Base-by-base conservation (phyloP, 1,140 invertebrate genomes). In the Cotesia chilonis region DNA sequence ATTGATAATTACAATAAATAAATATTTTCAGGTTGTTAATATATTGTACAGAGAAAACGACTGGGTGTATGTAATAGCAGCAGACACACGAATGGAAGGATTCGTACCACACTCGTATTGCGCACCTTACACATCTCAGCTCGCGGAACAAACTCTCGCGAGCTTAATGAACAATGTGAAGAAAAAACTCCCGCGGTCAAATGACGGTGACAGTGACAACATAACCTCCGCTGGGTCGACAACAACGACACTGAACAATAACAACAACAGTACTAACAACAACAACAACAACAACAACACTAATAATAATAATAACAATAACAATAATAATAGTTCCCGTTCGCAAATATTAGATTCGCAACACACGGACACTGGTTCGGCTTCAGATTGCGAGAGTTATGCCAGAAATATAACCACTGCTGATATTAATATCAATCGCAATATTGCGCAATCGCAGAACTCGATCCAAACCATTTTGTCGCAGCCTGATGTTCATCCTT, bases 81-180 rank as follows among this genome's bases (percentile, higher is more conserved):
- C 95, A 61, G 94, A 95, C 72, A 94, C 93, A 37, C 88, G 94
- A 68, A 91, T 94, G 83, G 96, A 98, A 87, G 96, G 96, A 1
- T 98, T 98, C 79, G 96, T 98, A 76, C 96, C 96, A 7, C 94
- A 96, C 81, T 96, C 95, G 0, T 97, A 97, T 83, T 96, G 95
- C 85, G 93, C 94, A 0, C 94, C 95, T 0, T 95, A 93, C 81
- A 92, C 92, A 52, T 93, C 92, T 51, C 92, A 94, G 71, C 78
- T 90, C n/a, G 90, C 91, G 41, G 86, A 94, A 74, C 92, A 92
- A 12, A 93, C 94, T 70, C 82, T 94, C 55, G 92, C 92, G 5
- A 82, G 80, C 57, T 75, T 85, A n/a, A 84, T 91, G 71, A 91
- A 88, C 76, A 89, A 90, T 78, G 90, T 92, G 4, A 94, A 96